Evolutionary conservation across 2,113 vertebrate species (phyloP).

Genomic region (Myxocyprinus asiaticus): DNA sequence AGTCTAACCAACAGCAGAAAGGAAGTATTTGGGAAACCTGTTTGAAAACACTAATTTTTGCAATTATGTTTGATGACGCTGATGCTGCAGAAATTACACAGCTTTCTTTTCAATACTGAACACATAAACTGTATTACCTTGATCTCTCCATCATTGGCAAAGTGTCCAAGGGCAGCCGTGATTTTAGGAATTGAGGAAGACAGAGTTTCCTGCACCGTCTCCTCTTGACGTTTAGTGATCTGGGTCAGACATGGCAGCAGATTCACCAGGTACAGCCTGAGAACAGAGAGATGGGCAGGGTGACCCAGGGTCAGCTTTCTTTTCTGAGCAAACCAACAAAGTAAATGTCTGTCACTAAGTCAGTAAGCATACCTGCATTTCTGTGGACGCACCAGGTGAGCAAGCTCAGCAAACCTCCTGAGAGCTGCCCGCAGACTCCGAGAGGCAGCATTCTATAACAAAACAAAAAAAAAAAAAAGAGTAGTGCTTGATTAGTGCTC

Average conservation of each 20-base stretch:
- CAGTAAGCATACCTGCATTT: slow-evolving; percentile 88
- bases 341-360: neutral
- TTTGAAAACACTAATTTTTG: too few species aligned
- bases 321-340: neutral
- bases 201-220: slow-evolving; percentile 91
- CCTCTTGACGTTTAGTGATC: slow-evolving; percentile 90
- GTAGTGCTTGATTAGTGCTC: too few species aligned
- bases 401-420: slow-evolving; percentile 96
- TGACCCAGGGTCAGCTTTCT: too few species aligned
- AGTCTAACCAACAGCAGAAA: too few species aligned
- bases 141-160: slow-evolving; percentile 94
- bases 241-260: slow-evolving; percentile 91
- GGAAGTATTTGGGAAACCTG: too few species aligned
- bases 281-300: neutral
- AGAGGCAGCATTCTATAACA: slow-evolving; percentile 87
- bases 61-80: too few species aligned
- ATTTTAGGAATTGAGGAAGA: slow-evolving; percentile 92
- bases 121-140: slow-evolving; percentile 82
- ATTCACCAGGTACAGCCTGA: slow-evolving; percentile 93
- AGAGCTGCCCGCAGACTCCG: slow-evolving; percentile 94
- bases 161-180: slow-evolving; percentile 91
- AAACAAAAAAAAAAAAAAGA: neutral
- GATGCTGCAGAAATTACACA: too few species aligned
- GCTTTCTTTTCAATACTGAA: too few species aligned
- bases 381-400: slow-evolving; percentile 93